phyloP scores from a whole-genome alignment of 1,140 invertebrate genomes.

The Pantala flavescens region DNA sequence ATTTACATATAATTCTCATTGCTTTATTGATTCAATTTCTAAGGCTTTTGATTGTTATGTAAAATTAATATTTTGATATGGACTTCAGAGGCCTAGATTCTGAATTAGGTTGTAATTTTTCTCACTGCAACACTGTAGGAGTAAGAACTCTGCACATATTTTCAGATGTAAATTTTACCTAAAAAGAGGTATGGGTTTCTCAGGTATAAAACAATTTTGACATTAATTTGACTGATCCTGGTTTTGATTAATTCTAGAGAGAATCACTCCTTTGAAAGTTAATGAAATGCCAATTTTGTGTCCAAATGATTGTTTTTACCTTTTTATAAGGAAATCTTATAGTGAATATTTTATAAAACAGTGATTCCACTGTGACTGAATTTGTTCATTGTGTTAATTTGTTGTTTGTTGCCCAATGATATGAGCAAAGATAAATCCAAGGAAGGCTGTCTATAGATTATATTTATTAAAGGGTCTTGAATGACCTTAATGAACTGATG shows the following conservation, averaged over 20 bases:
- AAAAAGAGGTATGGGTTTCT: background rate
- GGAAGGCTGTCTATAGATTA: background rate
- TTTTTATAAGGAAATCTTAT: background rate
- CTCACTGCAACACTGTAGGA: background rate
- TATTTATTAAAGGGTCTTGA: background rate
- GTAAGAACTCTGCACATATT: background rate
- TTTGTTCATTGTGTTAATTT: background rate
- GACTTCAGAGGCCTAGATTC: slow-evolving; percentile 4
- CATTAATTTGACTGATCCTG: background rate
- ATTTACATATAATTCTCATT: background rate
- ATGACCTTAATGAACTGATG: background rate
- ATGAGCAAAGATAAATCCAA: background rate
- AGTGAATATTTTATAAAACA: background rate
- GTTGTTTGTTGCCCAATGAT: background rate
- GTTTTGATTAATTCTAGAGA: background rate
- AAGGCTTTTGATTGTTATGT: background rate
- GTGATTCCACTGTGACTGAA: background rate
- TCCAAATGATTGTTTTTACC: background rate
- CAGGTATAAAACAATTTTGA: background rate
- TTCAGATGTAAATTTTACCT: background rate
- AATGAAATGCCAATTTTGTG: background rate
- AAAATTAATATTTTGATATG: background rate
- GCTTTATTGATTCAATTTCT: background rate
- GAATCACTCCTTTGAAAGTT: background rate
- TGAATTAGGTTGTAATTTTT: background rate